Evolutionary conservation across 2,113 vertebrate genomes (phyloP), one percentile per base, ranked within the genome.

Genomic region (Malaclemys terrapin): DNA sequence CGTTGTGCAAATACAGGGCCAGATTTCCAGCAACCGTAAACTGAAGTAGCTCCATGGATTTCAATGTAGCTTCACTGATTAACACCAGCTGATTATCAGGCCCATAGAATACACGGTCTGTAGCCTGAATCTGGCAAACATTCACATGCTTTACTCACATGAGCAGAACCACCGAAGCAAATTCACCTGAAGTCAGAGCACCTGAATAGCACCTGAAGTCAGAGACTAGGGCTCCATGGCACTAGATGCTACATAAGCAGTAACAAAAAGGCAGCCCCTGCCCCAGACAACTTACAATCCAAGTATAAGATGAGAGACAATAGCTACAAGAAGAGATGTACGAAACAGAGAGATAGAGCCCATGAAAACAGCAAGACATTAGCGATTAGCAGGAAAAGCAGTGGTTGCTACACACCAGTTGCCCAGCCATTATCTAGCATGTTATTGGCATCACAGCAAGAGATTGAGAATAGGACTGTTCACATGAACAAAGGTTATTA

Each of bases 1-100:
- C 25, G 6, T 2, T 6, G 2, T 0, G 1, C 8, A 1, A 16
- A 13, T 1, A 6, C 49, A 2, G 79, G 5, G 53, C 0, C 1
- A 5, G 13, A 29, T 3, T 50, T 3, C 20, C 6, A 19, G 14
- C 62, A 29, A 54, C 2, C 38, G 1, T 31, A 80, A 69, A 42
- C 82, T 5, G n/a, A 72, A 35, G 20, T 85, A 47, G 62, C 81
- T 1, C 49, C 1, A 3, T 3, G 4, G 0, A 0, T 0, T 8
- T 10, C 25, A 17, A 12, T 1, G 20, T 22, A 1, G 2, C 1
- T 17, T 12, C 20, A 35, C 14, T 4, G 31, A 53, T 79, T 88
- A 8, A 79, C 25, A 47, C 45, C 25, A 8, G 4, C 31, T 29
- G 29, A 38, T 14, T 35, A 27, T 13, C n/a, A 84, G 59, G 12